Percentiles rank a stretch among this genome's conserved stretches.
These are phyloP conservation scores for Matsumurasca onukii DNA, from an alignment of 1,140 invertebrate species.

Conservation along the genomic window DNA sequence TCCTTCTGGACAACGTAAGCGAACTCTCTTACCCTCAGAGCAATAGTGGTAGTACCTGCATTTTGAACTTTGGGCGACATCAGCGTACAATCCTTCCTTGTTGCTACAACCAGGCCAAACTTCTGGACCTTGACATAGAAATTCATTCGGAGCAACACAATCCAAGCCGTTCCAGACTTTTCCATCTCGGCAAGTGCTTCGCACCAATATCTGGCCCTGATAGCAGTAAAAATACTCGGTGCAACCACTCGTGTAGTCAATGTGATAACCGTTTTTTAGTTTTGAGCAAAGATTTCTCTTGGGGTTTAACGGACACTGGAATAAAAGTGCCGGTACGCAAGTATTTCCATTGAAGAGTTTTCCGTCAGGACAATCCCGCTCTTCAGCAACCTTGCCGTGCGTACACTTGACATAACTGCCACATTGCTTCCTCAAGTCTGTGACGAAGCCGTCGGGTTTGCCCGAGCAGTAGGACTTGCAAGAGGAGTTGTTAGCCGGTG, in stretches of 20 bases:
- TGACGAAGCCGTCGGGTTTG: conserved; percentile 39
- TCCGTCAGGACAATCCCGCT: conserved; percentile 42
- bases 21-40: conserved; percentile 48
- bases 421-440: conserved; percentile 40
- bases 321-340: conserved; percentile 41
- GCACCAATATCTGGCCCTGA: conserved; percentile 41
- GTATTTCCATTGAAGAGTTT: conserved; percentile 48
- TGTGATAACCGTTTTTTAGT: conserved; percentile 38
- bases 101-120: conserved; percentile 43
- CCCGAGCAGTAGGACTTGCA: conserved; percentile 38
- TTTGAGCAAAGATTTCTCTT: conserved; percentile 22
- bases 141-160: conserved; percentile 45
- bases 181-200: conserved; percentile 40
- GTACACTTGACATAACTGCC: conserved; percentile 44
- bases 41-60: conserved; percentile 56
- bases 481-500: conserved; percentile 29
- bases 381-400: conserved; percentile 36
- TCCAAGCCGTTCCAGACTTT: conserved; percentile 49
- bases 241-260: conserved; percentile 43
- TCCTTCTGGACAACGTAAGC: conserved; percentile 49
- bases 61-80: conserved; percentile 43
- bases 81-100: conserved; percentile 34
- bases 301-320: conserved; percentile 30
- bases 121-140: conserved; percentile 49
- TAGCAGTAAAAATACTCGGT: conserved; percentile 46